Evolutionary conservation across 2,113 vertebrate species (phyloP), one percentile per base, ranked within the genome.

Genomic region (Rhynchomys soricoides): DNA sequence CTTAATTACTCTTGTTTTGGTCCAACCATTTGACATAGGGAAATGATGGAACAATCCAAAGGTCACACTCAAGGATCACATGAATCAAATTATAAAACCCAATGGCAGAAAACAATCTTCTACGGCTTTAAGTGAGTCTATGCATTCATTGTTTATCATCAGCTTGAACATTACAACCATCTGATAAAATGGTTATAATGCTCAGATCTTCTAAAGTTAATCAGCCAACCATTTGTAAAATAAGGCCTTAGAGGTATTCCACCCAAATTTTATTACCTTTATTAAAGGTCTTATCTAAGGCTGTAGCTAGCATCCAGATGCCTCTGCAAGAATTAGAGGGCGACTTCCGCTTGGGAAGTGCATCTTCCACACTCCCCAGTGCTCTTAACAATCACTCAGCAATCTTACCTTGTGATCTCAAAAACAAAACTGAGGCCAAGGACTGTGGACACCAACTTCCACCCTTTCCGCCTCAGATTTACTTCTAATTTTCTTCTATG

Each of bases 1-100:
- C 31, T 68, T 87, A 93, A 92, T n/a, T 55, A 87, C 74, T 16
- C 75, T 95, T 93, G 22, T 24, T 92, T 86, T 94, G 40, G 37
- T 26, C 79, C 55, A 64, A 19, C 81, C 57, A 29, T 83, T 83
- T 62, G 57, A 62, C 22, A 62, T 11, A 16, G 13, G 15, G 8
- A 85, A 64, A 45, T 26, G 55, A 59, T n/a, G 37, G 31, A 31
- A 43, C 13, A 15, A 31, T 45, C 24, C 43, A 19, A 85, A 64
- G 57, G 29, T 85, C 40, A 64, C 5, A 29, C 15, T 34, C 26
- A 40, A 85, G 24, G 31, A 45, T 45, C n/a, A 19, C 7, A 29
- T 45, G 24, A 64, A 45, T 64, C n/a, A 31, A 64, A 40, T 85
- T 45, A 31, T 62, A 64, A 85, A 52, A 82, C 19, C 31, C 52